A percentile compares a stretch with the other conserved stretches of the same genome.
Evolutionary conservation across 2,888 invertebrate genomes (phyloP).

Genomic region (Lycophotia porphyrea): DNA sequence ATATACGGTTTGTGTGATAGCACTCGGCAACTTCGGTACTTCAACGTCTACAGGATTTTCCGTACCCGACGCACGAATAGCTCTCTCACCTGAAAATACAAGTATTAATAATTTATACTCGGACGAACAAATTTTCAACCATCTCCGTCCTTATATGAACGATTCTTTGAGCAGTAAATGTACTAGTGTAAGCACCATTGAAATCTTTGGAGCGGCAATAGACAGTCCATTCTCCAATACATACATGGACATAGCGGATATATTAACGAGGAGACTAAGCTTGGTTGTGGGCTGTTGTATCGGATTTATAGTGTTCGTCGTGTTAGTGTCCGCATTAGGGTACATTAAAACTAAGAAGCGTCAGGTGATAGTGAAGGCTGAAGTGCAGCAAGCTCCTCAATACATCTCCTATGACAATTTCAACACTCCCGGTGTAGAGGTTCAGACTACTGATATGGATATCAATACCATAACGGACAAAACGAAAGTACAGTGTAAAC

Average conservation of each 20-base stretch:
- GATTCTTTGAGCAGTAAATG: slow-evolving; percentile 94
- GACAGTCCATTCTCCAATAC: slow-evolving; percentile 91
- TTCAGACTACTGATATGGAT: slow-evolving; percentile 86
- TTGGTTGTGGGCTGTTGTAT: slow-evolving; percentile 96
- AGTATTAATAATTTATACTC: slow-evolving; percentile 86
- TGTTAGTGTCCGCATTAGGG: slow-evolving; percentile 95
- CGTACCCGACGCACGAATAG: slow-evolving; percentile 88
- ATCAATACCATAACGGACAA: slow-evolving; percentile 87
- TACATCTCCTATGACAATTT: slow-evolving; percentile 93
- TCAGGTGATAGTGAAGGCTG: slow-evolving; percentile 93
- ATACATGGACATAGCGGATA: slow-evolving; percentile 93
- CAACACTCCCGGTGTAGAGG: slow-evolving; percentile 81
- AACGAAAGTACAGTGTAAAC: slow-evolving; percentile 80
- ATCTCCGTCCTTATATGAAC: slow-evolving; percentile 84
- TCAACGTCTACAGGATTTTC: slow-evolving; percentile 83
- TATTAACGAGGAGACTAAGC: slow-evolving; percentile 95
- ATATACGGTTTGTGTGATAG: slow-evolving; percentile 96
- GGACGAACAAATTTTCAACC: slow-evolving; percentile 90
- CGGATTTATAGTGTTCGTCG: slow-evolving; percentile 96
- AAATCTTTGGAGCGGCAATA: slow-evolving; percentile 92
- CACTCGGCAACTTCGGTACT: slow-evolving; percentile 93
- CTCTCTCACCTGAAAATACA: slow-evolving; percentile 82
- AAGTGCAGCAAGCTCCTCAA: slow-evolving; percentile 93
- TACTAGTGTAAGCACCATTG: slow-evolving; percentile 93
- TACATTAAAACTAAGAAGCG: slow-evolving; percentile 96